phyloP scores from a whole-genome alignment of 2,888 invertebrate genomes.

The Agrypnus murinus region DNA sequence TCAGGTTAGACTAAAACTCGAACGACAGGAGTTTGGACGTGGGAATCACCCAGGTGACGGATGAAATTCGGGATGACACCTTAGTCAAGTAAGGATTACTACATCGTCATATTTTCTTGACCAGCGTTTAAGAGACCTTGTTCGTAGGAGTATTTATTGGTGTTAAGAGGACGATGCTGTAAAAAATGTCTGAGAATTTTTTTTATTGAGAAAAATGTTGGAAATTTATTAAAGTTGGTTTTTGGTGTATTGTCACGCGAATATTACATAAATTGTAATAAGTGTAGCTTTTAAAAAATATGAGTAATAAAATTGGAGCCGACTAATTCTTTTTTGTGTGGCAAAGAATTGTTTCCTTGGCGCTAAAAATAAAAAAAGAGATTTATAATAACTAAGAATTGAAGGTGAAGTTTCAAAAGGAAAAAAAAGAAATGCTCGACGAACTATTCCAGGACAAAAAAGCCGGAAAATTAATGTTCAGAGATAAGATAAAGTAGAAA shows the following conservation, averaged over 20 bases:
- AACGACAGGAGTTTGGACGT: conserved; percentile 24
- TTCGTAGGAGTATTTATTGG: neutral
- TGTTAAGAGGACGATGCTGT: neutral
- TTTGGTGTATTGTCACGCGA: conserved; percentile 13
- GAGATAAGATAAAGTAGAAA: no score
- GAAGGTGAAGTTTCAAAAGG: no score
- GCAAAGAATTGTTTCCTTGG: no score
- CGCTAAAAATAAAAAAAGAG: no score
- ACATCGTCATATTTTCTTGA: conserved; percentile 14
- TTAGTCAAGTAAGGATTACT: conserved; percentile 21
- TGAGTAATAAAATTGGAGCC: neutral
- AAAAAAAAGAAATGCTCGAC: no score
- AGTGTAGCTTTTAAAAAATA: conserved; percentile 12
- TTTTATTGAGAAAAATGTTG: conserved; percentile 1
- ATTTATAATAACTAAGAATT: no score
- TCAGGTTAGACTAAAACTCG: conserved; percentile 14
- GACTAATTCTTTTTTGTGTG: conserved; percentile 9
- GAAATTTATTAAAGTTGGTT: neutral
- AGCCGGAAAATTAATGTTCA: no score
- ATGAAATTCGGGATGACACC: conserved; percentile 17
- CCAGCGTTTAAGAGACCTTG: neutral
- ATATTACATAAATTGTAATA: conserved; percentile 16
- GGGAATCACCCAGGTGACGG: conserved; percentile 22
- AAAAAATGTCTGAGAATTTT: neutral
- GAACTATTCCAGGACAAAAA: no score